Conservation (phyloP, 2,113 vertebrate species). For the Orycteropus afer region DNA sequence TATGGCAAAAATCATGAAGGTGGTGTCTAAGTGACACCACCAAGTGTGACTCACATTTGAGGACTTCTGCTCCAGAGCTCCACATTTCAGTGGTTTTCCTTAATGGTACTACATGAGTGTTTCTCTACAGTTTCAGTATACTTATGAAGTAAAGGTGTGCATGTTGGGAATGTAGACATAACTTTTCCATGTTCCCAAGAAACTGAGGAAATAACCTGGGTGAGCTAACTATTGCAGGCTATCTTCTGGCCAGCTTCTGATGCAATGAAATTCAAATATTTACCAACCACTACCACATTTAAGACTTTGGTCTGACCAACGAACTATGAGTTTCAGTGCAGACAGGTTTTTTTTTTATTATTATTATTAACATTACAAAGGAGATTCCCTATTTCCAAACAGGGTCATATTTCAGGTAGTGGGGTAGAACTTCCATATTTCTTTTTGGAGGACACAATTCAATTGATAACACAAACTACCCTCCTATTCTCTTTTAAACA, state of each 20-base stretch:
- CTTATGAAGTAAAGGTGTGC: not conserved
- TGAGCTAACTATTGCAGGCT: not conserved
- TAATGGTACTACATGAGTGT: not conserved
- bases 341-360: not conserved
- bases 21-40: not conserved
- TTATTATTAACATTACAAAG: too few relatives aligned
- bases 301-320: not conserved
- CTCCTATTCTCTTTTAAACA: too few relatives aligned
- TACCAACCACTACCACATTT: not conserved
- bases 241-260: not conserved
- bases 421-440: too few relatives aligned
- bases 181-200: slow-evolving; percentile 25
- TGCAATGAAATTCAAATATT: slow-evolving; percentile 28
- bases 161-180: not conserved
- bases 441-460: too few relatives aligned
- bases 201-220: slow-evolving; percentile 5
- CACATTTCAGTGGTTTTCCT: not conserved
- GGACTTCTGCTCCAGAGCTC: not conserved
- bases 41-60: not conserved
- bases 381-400: too few relatives aligned
- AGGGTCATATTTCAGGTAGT: too few relatives aligned
- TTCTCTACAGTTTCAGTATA: not conserved
- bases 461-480: too few relatives aligned
- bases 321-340: not conserved
- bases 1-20: not conserved